phyloP scores from a whole-genome alignment of 1,140 invertebrate species.

The Drosophila ohnishii region DNA sequence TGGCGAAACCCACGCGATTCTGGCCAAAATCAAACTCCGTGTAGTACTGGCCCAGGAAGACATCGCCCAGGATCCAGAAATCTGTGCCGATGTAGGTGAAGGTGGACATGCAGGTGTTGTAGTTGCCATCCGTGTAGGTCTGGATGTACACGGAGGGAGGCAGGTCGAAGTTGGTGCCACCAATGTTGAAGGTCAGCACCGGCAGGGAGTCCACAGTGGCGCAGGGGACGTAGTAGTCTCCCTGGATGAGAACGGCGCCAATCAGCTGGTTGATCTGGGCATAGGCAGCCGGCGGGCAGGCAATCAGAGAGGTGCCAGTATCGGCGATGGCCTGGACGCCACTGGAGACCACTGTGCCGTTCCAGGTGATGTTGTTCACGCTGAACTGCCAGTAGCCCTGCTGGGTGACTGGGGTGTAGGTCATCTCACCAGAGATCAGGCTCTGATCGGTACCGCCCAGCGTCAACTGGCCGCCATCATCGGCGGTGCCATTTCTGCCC shows the following conservation, averaged over 20 bases:
- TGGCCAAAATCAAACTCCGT: slow-evolving; percentile 89
- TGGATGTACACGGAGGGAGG: slow-evolving; percentile 57
- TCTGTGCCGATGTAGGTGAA: slow-evolving; percentile 88
- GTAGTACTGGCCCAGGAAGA: slow-evolving; percentile 89
- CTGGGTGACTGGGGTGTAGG: slow-evolving; percentile 71
- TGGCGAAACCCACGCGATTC: slow-evolving; percentile 86
- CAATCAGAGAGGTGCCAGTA: slow-evolving; percentile 90
- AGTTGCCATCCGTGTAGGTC: slow-evolving; percentile 86
- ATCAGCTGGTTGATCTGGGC: slow-evolving; percentile 49
- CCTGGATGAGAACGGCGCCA: slow-evolving; percentile 38
- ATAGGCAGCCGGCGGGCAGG: slow-evolving; percentile 84
- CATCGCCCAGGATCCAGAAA: slow-evolving; percentile 84
- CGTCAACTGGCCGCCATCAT: slow-evolving; percentile 59
- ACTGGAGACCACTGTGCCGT: slow-evolving; percentile 71
- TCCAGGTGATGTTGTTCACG: slow-evolving; percentile 55
- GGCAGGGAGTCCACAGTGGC: slow-evolving; percentile 46
- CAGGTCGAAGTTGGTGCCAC: slow-evolving; percentile 55
- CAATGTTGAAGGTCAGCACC: slow-evolving; percentile 57
- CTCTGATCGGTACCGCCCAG: slow-evolving; percentile 66
- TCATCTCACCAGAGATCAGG: slow-evolving; percentile 63
- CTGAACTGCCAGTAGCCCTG: slow-evolving; percentile 81
- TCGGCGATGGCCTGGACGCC: slow-evolving; percentile 89
- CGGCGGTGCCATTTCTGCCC: slow-evolving; percentile 83
- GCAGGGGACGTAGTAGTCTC: slow-evolving; percentile 59
- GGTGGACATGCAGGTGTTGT: slow-evolving; percentile 92